Evolutionary conservation across 37 sponge, comb jelly and placozoan genomes (phyloP), one percentile per base, ranked within the genome.

Genomic region (Crambe crambe): DNA sequence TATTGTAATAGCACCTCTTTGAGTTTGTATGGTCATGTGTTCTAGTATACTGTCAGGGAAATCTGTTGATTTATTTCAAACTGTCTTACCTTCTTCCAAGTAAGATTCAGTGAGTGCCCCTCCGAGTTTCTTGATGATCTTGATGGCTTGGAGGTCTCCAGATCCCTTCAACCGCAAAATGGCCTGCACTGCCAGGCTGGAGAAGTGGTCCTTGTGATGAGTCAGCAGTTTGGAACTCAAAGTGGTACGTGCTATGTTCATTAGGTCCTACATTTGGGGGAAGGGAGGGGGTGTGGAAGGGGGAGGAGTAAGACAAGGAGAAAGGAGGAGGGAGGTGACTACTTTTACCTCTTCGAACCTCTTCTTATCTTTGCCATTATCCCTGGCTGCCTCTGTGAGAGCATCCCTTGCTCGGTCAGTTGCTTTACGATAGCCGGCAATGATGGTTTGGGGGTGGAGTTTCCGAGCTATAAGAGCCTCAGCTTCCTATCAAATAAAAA

Each of bases 391-490:
- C 20, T 87, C 90, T 31, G 81, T 86, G 67, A 98, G 92, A 17
- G 93, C 93, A 31, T 68, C 64, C 44, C 89, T 74, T 3, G 94
- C 94, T 23, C 68, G 78, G 60, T 97, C 94, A 3, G 63, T 64
- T n/a, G 92, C 94, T 66, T 82, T 85, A n/a, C 97, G 80, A 89
- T 89, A 97, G 5, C 97, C 99, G 42, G 87, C 78, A 31, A 98
- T 96, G 78, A 98, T 98, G 38, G 89, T 94, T 78, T 98, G 99
- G 2, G 99, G 99, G 72, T 98, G 99, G 39, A 96, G 80, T 82
- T 95, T 95, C 51, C 74, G 60, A 2, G 86, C 73, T 0, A 98
- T 69, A 57, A 98, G 63, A 35, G 72, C 72, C 86, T 98, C 96
- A 17, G 99, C 99, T 61, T 98, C 95, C 94, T 93, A 79, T 25